A percentile compares a stretch with the other conserved stretches of the same genome.
Evolutionary conservation across 2,888 invertebrate genomes (phyloP).

Genomic region (Athalia rosae): DNA sequence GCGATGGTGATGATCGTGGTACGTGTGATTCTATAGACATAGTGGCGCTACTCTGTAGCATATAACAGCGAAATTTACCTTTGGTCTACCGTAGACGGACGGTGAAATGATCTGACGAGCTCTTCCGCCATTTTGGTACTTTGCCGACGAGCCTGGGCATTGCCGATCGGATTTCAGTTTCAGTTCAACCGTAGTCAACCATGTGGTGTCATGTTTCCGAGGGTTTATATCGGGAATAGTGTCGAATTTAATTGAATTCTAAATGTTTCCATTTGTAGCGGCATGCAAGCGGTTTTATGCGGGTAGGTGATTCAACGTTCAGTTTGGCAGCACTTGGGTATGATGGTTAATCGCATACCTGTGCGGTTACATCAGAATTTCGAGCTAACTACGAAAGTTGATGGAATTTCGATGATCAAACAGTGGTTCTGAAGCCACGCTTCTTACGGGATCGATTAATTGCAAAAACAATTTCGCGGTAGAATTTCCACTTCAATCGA

Average conservation of each 20-base stretch:
- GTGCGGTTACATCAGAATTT: not conserved
- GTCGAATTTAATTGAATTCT: constrained; percentile 36
- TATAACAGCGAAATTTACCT: constrained; percentile 9
- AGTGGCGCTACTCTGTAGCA: no score
- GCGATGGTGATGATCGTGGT: not conserved
- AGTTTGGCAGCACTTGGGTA: constrained; percentile 6
- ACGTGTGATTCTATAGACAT: no score
- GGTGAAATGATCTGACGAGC: constrained; percentile 14
- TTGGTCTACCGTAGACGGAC: constrained; percentile 2
- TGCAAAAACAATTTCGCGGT: no score
- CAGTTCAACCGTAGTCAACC: not conserved
- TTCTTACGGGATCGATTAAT: no score
- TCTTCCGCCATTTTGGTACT: constrained; percentile 18
- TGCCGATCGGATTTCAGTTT: not conserved
- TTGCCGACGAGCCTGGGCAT: not conserved
- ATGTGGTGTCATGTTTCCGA: not conserved
- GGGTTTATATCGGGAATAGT: not conserved
- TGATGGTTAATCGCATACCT: not conserved
- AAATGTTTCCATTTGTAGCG: constrained; percentile 20
- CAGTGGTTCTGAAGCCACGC: no score
- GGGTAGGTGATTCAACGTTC: constrained; percentile 13
- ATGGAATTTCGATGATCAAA: no score
- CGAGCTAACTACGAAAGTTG: no score
- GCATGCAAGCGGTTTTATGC: constrained; percentile 20
- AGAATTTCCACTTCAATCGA: no score